Base-by-base conservation (phyloP, 2,888 invertebrate species). In the Tetragnatha montana region DNA sequence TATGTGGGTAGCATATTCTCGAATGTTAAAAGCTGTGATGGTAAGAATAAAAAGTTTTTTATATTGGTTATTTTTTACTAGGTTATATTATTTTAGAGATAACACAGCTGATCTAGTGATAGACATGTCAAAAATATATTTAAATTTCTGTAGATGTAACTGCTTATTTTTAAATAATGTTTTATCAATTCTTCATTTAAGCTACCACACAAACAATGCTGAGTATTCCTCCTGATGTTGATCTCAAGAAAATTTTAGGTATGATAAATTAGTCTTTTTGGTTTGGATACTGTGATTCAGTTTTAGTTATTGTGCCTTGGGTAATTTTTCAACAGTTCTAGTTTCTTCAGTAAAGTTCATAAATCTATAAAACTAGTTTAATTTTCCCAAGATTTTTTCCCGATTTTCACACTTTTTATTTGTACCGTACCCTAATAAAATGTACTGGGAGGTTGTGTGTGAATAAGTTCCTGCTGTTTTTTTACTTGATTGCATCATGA, bases 131-230 rank as follows among this genome's bases (percentile, higher is more conserved):
- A n/a, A 2, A 0, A 6, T 6, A 73, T 22, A 73, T 73, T 22
- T 12, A 10, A 22, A 19, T 22, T 22, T 19, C 0, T 10, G 22
- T 35, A 35, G 22, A 73, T 73, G 7, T 19, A 21, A 22, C 73
- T 19, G 12, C 22, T 10, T 73, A 0, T 19, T 73, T 60, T 74
- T 22, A 21, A 35, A 74, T 17, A 21, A 17, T 60, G n/a, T 82
- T 35, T 74, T 35, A 35, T 35, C 35, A 35, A 35, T 35, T 35
- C 1, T 74, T 82, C 12, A 22, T 91, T 89, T 14, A 68, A 91
- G 91, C 69, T 17, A 71, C 74, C 8, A 89, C 91, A 76, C 91
- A 91, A n/a, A 91, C 91, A 21, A 79, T 73, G 22, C 73, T 91
- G 17, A 89, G 87, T 19, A 85, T 91, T 73, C 91, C 91, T n/a